Evolutionary conservation across 2,113 vertebrate genomes (phyloP).

Genomic region (Hassar affinis): DNA sequence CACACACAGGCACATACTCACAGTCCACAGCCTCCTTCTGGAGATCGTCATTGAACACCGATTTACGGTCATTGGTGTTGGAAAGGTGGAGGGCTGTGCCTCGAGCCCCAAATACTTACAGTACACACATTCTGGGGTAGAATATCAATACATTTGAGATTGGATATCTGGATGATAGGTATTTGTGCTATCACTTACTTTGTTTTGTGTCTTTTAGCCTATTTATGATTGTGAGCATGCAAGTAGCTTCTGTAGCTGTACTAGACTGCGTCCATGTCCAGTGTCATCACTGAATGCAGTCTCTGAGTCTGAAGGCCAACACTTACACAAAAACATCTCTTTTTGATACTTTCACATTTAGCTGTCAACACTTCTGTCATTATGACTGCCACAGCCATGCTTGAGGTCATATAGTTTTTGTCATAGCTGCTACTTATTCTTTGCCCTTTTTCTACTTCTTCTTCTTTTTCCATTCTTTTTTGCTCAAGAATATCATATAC

Average conservation of each 20-base stretch:
- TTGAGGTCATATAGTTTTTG: too few relatives aligned
- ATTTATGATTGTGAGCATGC: background rate
- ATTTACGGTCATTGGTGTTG: background rate
- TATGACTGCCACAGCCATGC: too few relatives aligned
- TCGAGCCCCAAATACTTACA: background rate
- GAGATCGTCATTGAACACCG: conserved; percentile 5
- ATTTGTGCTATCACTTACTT: background rate
- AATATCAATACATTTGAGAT: background rate
- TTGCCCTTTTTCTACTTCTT: too few relatives aligned
- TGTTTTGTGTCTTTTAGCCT: background rate
- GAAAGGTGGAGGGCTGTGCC: background rate
- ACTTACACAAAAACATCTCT: background rate
- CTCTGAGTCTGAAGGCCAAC: background rate
- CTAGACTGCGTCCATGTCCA: background rate
- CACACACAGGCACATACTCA: background rate
- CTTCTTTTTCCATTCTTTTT: too few relatives aligned
- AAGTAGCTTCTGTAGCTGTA: background rate
- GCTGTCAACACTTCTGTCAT: background rate
- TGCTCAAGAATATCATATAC: too few relatives aligned
- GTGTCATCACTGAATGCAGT: background rate
- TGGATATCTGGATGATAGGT: background rate
- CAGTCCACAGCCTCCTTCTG: conserved; percentile 5
- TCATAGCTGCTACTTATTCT: too few relatives aligned
- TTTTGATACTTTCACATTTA: background rate
- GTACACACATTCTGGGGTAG: background rate